phyloP scores from a whole-genome alignment of 2,113 vertebrate genomes.

The Gambusia holbrooki region DNA sequence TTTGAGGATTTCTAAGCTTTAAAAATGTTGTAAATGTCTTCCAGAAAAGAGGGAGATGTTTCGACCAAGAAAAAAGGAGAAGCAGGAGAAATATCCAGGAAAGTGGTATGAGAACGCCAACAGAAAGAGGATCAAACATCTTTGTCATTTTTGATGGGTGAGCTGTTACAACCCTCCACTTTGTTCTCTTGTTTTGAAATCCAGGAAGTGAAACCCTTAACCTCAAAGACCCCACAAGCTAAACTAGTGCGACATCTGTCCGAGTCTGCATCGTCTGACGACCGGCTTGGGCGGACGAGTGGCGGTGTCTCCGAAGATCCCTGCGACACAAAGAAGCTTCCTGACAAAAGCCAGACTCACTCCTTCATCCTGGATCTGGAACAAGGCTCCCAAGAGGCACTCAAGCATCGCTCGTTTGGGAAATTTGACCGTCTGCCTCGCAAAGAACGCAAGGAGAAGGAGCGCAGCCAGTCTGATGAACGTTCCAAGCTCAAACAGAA shows the following conservation, averaged over 20 bases:
- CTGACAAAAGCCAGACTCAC: slow-evolving; percentile 81
- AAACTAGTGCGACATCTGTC: slow-evolving; percentile 83
- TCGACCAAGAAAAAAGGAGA: slow-evolving; percentile 85
- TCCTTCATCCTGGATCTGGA: slow-evolving; percentile 85
- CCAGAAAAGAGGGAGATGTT: slow-evolving; percentile 76
- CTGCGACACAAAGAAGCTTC: slow-evolving; percentile 80
- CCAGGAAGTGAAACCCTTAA: slow-evolving; percentile 81
- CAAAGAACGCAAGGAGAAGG: slow-evolving; percentile 89
- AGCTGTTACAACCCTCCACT: not conserved
- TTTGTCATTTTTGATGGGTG: not conserved
- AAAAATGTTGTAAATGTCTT: slow-evolving; percentile 9
- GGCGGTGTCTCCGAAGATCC: slow-evolving; percentile 79
- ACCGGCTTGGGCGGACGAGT: slow-evolving; percentile 81
- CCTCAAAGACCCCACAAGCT: slow-evolving; percentile 72
- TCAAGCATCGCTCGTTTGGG: slow-evolving; percentile 81
- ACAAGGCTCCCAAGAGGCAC: slow-evolving; percentile 81
- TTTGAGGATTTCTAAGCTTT: not conserved
- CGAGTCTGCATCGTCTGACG: slow-evolving; percentile 82
- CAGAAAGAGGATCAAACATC: not conserved
- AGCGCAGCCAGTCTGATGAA: slow-evolving; percentile 84
- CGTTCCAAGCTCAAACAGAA: slow-evolving; percentile 85
- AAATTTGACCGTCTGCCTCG: slow-evolving; percentile 86
- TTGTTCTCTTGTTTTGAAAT: slow-evolving; percentile 42
- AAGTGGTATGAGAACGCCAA: slow-evolving; percentile 76
- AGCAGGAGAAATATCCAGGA: slow-evolving; percentile 81